A percentile compares a stretch with the other conserved stretches of the same genome.
These are phyloP conservation scores for Meiosimyza platycephala DNA, from an alignment of 2,888 invertebrate genomes.

Conservation along the genomic window DNA sequence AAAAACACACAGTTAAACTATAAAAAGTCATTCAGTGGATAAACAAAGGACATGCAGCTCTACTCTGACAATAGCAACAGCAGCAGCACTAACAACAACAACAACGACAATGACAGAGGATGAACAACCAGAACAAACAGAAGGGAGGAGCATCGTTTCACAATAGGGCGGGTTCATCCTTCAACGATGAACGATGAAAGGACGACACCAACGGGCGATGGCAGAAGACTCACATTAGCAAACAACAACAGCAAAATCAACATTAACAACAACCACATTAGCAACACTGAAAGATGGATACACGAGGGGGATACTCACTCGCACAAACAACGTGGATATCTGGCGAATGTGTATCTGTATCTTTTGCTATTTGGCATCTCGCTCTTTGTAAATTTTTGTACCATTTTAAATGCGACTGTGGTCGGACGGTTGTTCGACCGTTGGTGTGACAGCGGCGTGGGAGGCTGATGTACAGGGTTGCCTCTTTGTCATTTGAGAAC, in stretches of 20 bases:
- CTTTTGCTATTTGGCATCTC: conserved; percentile 45
- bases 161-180: conserved; percentile 66
- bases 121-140: conserved; percentile 1
- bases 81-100: not conserved
- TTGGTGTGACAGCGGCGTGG: not conserved
- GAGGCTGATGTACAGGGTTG: not conserved
- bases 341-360: conserved; percentile 45
- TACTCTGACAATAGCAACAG: too few species aligned
- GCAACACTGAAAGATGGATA: too few species aligned
- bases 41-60: conserved; percentile 31
- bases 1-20: conserved; percentile 9
- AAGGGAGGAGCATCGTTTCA: conserved; percentile 60
- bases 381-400: conserved; percentile 39
- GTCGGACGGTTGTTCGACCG: not conserved
- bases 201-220: conserved; percentile 43
- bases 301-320: conserved; percentile 25
- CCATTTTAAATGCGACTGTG: conserved; percentile 14
- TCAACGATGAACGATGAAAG: conserved; percentile 36
- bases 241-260: conserved; percentile 40
- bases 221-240: conserved; percentile 48
- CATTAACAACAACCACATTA: conserved; percentile 29
- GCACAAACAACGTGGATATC: conserved; percentile 2
- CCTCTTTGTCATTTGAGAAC: too few species aligned
- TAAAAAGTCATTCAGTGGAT: conserved; percentile 26
- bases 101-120: not conserved